Conservation (phyloP, 2,113 vertebrate species). For the Gorsachius goisagi region DNA sequence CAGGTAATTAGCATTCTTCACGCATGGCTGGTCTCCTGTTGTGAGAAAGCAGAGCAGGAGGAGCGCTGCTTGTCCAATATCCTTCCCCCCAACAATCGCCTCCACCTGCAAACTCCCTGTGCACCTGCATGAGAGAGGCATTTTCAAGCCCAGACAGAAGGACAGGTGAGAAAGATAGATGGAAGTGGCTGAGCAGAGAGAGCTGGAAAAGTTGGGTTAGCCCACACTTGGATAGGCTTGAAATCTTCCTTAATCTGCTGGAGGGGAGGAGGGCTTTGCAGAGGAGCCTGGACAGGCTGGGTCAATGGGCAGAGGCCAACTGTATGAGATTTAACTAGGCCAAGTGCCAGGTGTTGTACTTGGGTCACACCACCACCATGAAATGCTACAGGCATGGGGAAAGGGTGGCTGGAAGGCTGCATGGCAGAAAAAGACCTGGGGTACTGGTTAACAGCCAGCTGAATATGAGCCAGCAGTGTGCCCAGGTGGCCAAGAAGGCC, state of each 20-base stretch:
- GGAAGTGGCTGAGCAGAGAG: not conserved
- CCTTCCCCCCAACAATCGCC: not conserved
- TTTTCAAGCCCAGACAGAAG: not conserved
- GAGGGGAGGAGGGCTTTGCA: too few species aligned
- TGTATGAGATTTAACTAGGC: too few species aligned
- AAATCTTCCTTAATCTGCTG: not conserved
- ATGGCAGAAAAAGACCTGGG: too few species aligned
- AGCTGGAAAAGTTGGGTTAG: not conserved
- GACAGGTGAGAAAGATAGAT: not conserved
- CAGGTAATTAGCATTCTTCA: slow-evolving; percentile 48
- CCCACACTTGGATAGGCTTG: not conserved
- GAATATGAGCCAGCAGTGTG: too few species aligned
- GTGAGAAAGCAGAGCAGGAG: slow-evolving; percentile 26
- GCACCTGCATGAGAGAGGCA: not conserved
- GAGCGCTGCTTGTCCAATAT: not conserved
- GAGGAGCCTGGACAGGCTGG: too few species aligned
- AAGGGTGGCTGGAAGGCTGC: too few species aligned
- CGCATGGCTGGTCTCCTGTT: not conserved
- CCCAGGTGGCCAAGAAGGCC: too few species aligned
- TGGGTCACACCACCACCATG: too few species aligned
- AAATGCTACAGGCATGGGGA: too few species aligned
- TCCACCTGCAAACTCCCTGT: not conserved
- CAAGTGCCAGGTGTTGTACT: too few species aligned
- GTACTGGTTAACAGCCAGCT: too few species aligned
- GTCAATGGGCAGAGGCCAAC: too few species aligned